phyloP scores from a whole-genome alignment of 2,113 vertebrate species.

The Gnathonemus echidnorhynchus region DNA sequence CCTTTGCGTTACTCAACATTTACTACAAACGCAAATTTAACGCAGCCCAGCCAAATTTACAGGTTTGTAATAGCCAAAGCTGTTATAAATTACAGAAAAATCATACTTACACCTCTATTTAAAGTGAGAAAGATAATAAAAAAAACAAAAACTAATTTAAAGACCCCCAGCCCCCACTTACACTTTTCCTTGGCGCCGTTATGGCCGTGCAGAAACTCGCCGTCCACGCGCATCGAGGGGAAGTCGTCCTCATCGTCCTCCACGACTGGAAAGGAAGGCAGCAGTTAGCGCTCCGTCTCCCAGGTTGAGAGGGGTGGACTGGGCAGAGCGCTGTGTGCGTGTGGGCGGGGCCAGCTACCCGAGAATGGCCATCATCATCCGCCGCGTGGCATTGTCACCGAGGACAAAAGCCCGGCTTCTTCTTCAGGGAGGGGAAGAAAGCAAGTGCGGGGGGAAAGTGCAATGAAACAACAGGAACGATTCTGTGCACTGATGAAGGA shows the following conservation, averaged over 20 bases:
- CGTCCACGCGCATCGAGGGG: conserved; percentile 74
- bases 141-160: background rate
- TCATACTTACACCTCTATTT: background rate
- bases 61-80: background rate
- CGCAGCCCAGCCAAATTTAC: background rate
- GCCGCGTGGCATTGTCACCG: background rate
- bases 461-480: conserved; percentile 49
- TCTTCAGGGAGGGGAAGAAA: background rate
- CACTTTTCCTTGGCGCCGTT: conserved; percentile 82
- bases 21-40: background rate
- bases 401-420: conserved; percentile 13
- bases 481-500: conserved; percentile 33
- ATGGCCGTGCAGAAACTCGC: conserved; percentile 78
- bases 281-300: background rate
- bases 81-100: background rate
- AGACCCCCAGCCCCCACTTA: conserved; percentile 52
- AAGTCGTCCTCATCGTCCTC: conserved; percentile 94
- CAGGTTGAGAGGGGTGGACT: background rate
- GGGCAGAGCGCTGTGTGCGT: background rate
- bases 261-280: conserved; percentile 63
- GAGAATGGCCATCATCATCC: background rate
- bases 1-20: background rate
- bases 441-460: conserved; percentile 9
- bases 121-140: background rate
- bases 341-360: background rate